Evolutionary conservation across 2,113 vertebrate genomes (phyloP).

Genomic region (Psephotus haematonotus): DNA sequence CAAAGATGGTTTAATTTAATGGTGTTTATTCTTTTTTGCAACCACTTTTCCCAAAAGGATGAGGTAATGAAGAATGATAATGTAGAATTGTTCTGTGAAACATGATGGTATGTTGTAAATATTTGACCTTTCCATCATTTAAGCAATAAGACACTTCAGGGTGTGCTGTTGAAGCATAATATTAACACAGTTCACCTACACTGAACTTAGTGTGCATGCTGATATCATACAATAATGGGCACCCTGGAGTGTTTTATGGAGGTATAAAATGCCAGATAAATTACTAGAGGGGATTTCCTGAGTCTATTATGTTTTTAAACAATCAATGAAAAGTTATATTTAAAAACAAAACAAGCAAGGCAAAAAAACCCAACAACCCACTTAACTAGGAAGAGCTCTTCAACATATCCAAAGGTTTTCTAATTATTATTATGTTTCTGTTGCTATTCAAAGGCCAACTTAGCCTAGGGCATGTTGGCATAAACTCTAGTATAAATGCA

Average conservation of each 20-base stretch:
- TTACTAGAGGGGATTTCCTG: neutral
- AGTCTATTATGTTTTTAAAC: neutral
- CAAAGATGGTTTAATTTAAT: neutral
- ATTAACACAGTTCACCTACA: neutral
- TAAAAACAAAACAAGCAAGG: neutral
- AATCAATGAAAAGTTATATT: neutral
- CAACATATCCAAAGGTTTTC: neutral
- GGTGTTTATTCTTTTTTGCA: neutral
- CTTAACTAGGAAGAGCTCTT: neutral
- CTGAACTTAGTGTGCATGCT: neutral
- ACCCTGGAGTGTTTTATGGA: neutral
- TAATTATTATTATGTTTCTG: neutral
- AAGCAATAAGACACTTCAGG: constrained; percentile 5
- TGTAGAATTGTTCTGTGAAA: neutral
- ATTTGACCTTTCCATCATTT: constrained; percentile 48
- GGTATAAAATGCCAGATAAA: neutral
- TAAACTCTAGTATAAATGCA: neutral
- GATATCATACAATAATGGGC: neutral
- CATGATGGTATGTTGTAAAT: neutral
- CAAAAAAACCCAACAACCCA: neutral
- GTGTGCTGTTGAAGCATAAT: constrained; percentile 6
- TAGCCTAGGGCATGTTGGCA: neutral
- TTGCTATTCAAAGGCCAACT: neutral
- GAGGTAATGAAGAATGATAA: neutral
- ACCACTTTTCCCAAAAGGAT: neutral